Evolutionary conservation across 2,888 invertebrate species (phyloP).

Genomic region (Meloe dianella): DNA sequence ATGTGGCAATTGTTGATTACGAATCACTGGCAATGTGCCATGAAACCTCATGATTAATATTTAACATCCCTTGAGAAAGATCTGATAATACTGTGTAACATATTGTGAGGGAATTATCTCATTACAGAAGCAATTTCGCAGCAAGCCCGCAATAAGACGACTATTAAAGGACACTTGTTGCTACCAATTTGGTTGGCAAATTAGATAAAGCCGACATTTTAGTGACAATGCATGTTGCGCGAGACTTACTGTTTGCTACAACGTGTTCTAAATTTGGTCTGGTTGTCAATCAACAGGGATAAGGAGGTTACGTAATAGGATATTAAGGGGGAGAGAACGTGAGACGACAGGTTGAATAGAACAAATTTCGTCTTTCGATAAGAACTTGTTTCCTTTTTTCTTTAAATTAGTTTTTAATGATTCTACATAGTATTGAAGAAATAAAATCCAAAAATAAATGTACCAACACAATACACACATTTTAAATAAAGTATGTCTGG

Average conservation of each 20-base stretch:
- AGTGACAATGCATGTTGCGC: conserved; percentile 38
- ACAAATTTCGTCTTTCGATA: background rate
- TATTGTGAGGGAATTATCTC: conserved; percentile 45
- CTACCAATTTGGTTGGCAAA: conserved; percentile 55
- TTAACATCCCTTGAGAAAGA: conserved; percentile 25
- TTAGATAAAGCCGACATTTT: conserved; percentile 54
- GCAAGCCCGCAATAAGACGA: conserved; percentile 41
- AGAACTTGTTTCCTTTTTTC: no score
- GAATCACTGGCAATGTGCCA: conserved; percentile 3
- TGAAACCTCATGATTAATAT: conserved; percentile 21
- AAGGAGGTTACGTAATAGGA: conserved; percentile 30
- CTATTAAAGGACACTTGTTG: conserved; percentile 56
- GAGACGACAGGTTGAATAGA: conserved; percentile 10
- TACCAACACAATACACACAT: background rate
- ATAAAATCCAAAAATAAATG: conserved; percentile 1
- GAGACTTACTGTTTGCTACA: conserved; percentile 19
- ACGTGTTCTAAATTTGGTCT: conserved; percentile 28
- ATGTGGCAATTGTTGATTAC: conserved; percentile 11
- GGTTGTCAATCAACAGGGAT: conserved; percentile 34
- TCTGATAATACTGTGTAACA: conserved; percentile 45
- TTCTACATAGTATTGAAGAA: background rate
- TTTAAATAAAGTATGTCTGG: conserved; percentile 5
- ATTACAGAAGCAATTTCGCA: conserved; percentile 39
- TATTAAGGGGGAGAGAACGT: conserved; percentile 20
- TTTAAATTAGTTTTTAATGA: conserved; percentile 20